Base-by-base conservation (phyloP, 2,888 invertebrate genomes). In the Syrphus vitripennis region DNA sequence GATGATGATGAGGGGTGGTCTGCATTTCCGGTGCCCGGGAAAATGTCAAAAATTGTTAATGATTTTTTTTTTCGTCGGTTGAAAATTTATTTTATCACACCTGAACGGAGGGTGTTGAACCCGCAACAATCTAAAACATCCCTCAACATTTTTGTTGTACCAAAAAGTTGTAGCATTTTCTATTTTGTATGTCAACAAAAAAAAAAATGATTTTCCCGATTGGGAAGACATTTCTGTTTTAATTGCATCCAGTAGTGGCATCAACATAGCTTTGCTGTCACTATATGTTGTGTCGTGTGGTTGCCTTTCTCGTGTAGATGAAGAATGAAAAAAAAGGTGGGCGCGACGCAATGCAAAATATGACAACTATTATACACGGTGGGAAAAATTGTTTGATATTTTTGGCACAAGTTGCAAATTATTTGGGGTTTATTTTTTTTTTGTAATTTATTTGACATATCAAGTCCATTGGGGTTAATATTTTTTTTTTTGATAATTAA, bases 231-330 rank as follows among this genome's bases (percentile, higher is more conserved):
- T 26, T 42, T 42, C 29, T 61, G 29, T 75, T 81, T 76, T 63
- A 70, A 76, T 70, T 76, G 76, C 81, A 81, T 76, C 76, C 55
- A 76, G 37, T 5, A 26, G 55, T 2, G 29, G n/a, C 12, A 37
- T 14, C 26, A 24, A 24, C n/a, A 55, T 12, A n/a, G n/a, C n/a
- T n/a, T n/a, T n/a, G n/a, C n/a, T n/a, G n/a, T n/a, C n/a, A n/a
- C n/a, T n/a, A n/a, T n/a, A n/a, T n/a, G n/a, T n/a, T n/a, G n/a
- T 14, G 7, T n/a, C 10, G 21, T 59, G 24, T 59, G 21, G 12
- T 7, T 59, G 21, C 21, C n/a, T n/a, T 37, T 19, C 4, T 45
- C 7, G 59, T 4, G 9, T 1, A 16, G n/a, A n/a, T n/a, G n/a
- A n/a, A n/a, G n/a, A n/a, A n/a, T n/a, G n/a, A 3, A 34, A 5